Evolutionary conservation across 2,113 vertebrate species (phyloP).

Genomic region (Hydrolagus affinis): DNA sequence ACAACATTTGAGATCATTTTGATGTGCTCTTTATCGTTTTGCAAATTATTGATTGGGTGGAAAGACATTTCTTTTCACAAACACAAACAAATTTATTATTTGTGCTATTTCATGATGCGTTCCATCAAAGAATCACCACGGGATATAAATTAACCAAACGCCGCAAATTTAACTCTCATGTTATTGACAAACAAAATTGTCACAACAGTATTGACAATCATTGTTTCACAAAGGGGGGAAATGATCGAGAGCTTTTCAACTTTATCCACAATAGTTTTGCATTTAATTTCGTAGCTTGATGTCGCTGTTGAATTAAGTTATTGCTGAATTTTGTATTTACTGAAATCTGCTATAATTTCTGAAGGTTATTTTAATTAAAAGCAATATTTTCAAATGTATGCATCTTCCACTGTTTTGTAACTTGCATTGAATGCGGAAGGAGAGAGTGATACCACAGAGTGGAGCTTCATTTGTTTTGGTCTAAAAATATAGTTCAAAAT

Average conservation of each 20-base stretch:
- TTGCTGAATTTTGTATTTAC: neutral
- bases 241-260: neutral
- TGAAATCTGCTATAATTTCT: neutral
- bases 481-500: no score
- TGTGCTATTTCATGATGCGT: no score
- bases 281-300: neutral
- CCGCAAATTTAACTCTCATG: neutral
- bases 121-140: no score
- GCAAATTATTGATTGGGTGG: neutral
- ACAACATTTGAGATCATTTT: neutral
- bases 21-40: neutral
- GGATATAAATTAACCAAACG: no score
- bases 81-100: no score
- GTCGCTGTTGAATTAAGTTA: neutral
- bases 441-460: neutral
- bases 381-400: neutral
- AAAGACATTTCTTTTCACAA: no score
- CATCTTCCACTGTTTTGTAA: neutral
- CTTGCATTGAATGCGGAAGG: neutral
- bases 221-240: neutral
- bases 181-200: neutral
- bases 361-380: slow-evolving; percentile 10
- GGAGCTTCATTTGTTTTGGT: no score
- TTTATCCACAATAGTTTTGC: neutral
- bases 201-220: neutral